Base-by-base conservation (phyloP, 2,113 vertebrate species). In the Lepisosteus osseus region DNA sequence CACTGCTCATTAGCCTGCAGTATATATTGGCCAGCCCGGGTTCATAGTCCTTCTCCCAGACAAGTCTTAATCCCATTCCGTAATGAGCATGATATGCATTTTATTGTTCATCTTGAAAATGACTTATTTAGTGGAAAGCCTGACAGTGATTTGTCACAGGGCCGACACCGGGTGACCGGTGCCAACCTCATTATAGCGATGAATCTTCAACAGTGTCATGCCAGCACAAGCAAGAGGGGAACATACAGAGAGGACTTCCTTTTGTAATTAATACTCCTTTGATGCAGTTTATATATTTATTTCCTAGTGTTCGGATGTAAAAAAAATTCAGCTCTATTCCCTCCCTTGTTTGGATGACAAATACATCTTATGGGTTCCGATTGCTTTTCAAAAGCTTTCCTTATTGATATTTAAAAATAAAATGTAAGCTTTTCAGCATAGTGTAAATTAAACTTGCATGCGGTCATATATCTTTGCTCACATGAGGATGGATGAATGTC, bases 131-230 rank as follows among this genome's bases (percentile, higher is more conserved):
- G 72, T 70, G 61, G 57, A 66, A 29, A 71, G 72, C 61, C 65
- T 71, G 69, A 76, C 71, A 73, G 72, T 74, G 74, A 81, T 84
- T 81, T 81, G 74, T 78, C 77, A 77, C 64, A 69, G 65, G 51
- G 67, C 67, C 77, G 68, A 74, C 78, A 72, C 66, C 40, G 61
- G 71, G 65, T 55, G 59, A 54, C 59, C 14, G 54, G 65, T 67
- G 74, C 76, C 70, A 76, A 72, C 70, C 79, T 82, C 75, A 77
- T 85, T 76, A 75, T 71, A 82, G 78, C 82, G 77, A 79, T 80
- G 68, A 74, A 81, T 80, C 73, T 69, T 76, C 67, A 57, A 82
- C 72, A 14, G 64, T 51, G 57, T 62, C 59, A 7, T 78, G 75
- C 78, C 80, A 71, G 77, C 77, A 73, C 70, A 78, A 87, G 73